These are phyloP conservation scores for Morphnarchus princeps DNA, from an alignment of 2,113 vertebrate genomes.

Conservation along the genomic window DNA sequence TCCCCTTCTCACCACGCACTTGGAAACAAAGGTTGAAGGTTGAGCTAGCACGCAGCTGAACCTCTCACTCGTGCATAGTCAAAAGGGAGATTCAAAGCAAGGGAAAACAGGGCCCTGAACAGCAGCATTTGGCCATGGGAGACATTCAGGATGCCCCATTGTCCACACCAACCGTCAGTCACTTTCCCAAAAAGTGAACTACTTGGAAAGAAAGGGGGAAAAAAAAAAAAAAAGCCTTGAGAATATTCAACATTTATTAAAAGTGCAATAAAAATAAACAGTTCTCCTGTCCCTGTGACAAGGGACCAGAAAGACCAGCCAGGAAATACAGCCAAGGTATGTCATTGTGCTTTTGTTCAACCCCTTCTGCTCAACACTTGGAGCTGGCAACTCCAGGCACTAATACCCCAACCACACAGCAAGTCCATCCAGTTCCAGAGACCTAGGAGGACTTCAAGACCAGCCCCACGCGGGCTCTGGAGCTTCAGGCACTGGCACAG, in stretches of 20 bases:
- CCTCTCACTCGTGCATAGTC: neutral
- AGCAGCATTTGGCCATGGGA: neutral
- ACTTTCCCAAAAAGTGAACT: neutral
- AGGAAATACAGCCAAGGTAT: neutral
- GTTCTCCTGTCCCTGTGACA: neutral
- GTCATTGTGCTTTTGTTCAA: neutral
- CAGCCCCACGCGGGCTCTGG: neutral
- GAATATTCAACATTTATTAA: slow-evolving; percentile 39
- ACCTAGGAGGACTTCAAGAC: neutral
- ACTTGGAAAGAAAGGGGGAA: neutral
- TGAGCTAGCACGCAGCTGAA: neutral
- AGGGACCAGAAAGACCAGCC: neutral
- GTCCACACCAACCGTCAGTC: neutral
- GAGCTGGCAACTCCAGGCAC: neutral
- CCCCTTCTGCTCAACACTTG: neutral
- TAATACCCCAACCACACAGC: neutral
- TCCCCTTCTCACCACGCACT: neutral
- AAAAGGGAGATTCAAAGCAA: neutral
- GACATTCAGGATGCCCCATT: neutral
- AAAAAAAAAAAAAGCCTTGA: neutral
- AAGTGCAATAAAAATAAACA: slow-evolving; percentile 52
- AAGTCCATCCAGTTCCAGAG: neutral
- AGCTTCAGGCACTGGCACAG: neutral
- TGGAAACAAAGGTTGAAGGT: neutral
- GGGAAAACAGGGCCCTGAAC: neutral